Percentiles rank a stretch among this genome's conserved stretches.
Conservation (phyloP, 2,113 vertebrate genomes). For the Nettapus auritus region DNA sequence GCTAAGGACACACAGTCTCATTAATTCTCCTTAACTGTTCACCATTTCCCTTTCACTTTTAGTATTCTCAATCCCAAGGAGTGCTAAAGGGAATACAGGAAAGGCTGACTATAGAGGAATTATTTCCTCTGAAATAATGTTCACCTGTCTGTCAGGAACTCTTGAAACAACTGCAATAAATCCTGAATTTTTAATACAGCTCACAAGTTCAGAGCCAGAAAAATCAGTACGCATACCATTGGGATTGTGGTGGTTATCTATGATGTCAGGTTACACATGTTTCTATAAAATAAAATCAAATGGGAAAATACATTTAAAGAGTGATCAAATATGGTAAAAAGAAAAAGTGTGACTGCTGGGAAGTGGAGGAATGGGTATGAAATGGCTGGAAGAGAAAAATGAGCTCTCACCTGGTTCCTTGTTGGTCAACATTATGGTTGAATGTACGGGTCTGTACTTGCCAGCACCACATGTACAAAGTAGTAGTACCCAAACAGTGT, state of each 20-base stretch:
- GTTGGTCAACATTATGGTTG: not conserved
- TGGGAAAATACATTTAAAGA: not conserved
- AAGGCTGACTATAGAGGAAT: constrained; percentile 2
- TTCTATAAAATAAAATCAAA: constrained; percentile 44
- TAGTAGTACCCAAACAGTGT: not conserved
- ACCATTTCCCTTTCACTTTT: constrained; percentile 18
- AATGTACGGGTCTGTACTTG: not conserved
- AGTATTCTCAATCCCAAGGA: constrained; percentile 10
- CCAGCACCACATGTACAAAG: not conserved
- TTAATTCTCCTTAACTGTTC: constrained; percentile 22
- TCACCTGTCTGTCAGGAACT: constrained; percentile 26
- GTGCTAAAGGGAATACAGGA: not conserved
- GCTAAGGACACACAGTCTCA: not conserved
- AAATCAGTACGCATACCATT: not conserved
- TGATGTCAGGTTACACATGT: not conserved
- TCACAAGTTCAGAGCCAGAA: constrained; percentile 57
- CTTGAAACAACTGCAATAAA: constrained; percentile 52
- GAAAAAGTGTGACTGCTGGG: not conserved
- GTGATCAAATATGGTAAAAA: constrained; percentile 10
- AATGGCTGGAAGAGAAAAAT: not conserved
- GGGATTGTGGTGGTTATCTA: not conserved
- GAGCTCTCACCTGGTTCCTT: not conserved
- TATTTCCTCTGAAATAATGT: constrained; percentile 32
- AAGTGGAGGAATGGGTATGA: not conserved
- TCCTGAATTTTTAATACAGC: constrained; percentile 56